Percentiles rank a stretch among this genome's conserved stretches.
Evolutionary conservation across 2,888 invertebrate genomes (phyloP).

Genomic region (Neoscelio sp.): DNA sequence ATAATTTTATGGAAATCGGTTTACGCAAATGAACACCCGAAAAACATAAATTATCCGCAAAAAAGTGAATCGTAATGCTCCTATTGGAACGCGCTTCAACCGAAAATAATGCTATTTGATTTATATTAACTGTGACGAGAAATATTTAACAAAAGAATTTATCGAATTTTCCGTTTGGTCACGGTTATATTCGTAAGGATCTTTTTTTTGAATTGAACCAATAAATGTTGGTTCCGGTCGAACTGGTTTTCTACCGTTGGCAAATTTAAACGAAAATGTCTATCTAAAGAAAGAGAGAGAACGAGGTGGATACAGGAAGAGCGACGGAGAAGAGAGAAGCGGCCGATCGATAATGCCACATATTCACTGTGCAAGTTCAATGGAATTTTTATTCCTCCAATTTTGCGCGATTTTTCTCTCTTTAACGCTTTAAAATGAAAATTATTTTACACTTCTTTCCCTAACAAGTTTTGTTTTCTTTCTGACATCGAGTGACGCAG

Average conservation of each 20-base stretch:
- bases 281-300: conserved; percentile 29
- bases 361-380: conserved; percentile 51
- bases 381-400: conserved; percentile 56
- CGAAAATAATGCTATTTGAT: background rate
- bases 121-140: background rate
- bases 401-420: conserved; percentile 38
- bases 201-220: conserved; percentile 76
- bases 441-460: conserved; percentile 47
- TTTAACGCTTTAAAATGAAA: conserved; percentile 51
- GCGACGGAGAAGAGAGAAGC: conserved; percentile 18
- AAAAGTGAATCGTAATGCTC: background rate
- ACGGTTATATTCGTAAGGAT: conserved; percentile 51
- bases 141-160: conserved; percentile 32
- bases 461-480: conserved; percentile 36
- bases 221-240: conserved; percentile 75
- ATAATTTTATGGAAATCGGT: too few species aligned
- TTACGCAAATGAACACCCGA: too few species aligned
- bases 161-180: conserved; percentile 23
- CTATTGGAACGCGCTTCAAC: background rate
- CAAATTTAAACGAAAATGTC: conserved; percentile 65
- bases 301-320: conserved; percentile 20
- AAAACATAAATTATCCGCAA: too few species aligned
- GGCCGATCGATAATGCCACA: conserved; percentile 57
- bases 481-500: background rate
- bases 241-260: conserved; percentile 68